Evolutionary conservation across 2,888 invertebrate genomes (phyloP), one percentile per base, ranked within the genome.

Genomic region (Torymus auratus): DNA sequence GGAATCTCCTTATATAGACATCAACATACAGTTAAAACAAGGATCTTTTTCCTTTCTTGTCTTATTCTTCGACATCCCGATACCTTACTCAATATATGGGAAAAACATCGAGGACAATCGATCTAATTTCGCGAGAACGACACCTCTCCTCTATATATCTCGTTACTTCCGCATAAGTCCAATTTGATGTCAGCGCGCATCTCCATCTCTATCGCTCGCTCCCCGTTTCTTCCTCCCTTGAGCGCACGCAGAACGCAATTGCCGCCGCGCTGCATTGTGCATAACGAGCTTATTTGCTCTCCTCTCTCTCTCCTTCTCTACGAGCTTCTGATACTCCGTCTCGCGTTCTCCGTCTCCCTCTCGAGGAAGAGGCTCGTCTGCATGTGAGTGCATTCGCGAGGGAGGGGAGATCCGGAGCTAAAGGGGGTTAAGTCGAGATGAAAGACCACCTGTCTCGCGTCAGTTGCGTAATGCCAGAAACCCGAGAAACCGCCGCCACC

Each of bases 381-480:
- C 23, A 13, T 61, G 14, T 23, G 23, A 15, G n/a, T 14, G 60
- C 11, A n/a, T 70, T 61, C 4, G 73, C 10, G 64, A 13, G 52
- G 14, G 65, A 41, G 20, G 64, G 11, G n/a, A 23, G 28, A 64
- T n/a, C 28, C 10, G 11, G 14, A 41, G 41, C 41, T 41, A 20
- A 61, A 50, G 71, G 23, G 73, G 64, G 53, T 52, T 60, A 75
- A 75, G 70, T 76, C 69, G 68, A 82, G 78, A 82, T 72, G 83
- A 79, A 82, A 84, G 84, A 83, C 83, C 84, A 84, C 83, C 84
- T 83, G 83, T 80, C 83, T 81, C 79, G 81, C 23, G 23, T 72
- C 67, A 53, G 83, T 85, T 83, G 82, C 82, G 83, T 81, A 85
- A 85, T 82, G 62, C 75, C 71, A 80, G 84, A 83, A 85, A 85